Base-by-base conservation (phyloP, 2,113 vertebrate genomes). In the Bungarus multicinctus region DNA sequence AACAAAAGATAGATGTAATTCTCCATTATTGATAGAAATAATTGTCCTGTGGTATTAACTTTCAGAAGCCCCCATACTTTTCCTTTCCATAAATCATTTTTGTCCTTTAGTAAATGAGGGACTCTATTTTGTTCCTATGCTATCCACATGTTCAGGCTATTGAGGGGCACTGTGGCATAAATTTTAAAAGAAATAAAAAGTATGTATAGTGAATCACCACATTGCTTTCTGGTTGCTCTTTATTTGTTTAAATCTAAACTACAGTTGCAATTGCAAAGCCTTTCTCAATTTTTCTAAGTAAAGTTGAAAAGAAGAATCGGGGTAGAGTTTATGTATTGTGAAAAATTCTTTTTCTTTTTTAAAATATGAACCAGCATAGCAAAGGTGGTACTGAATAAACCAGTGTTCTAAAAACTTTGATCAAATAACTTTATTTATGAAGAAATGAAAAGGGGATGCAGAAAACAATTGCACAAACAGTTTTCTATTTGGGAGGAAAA, bases 41-140 rank as follows among this genome's bases (percentile, higher is more conserved):
- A 87, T 74, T 89, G 58, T 55, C 64, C 27, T 81, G 2, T 89
- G 89, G 6, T 18, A 85, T 10, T 60, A 58, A n/a, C n/a, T 60
- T 91, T 92, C 60, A 81, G 25, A 10, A 55, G 47, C 58, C 52
- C 39, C 20, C 2, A 6, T 87, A 16, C 0, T 0, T 30, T 30
- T 2, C 7, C 12, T 58, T 89, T 89, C 22, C 5, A 47, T n/a
- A 89, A 93, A 88, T 3, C 52, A 43, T 91, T 81, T 2, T 8
- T 53, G 0, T 87, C n/a, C 43, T 52, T 74, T 91, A 85, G 6
- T 86, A 58, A 8, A 0, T 64, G 60, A 39, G 57, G 23, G 64
- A 43, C 23, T 91, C 54, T 34, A 8, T 93, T 81, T 90, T 94
- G 9, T 5, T 50, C n/a, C 89, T 94, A 92, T 47, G 20, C 47